Evolutionary conservation across 2,113 vertebrate genomes (phyloP), one percentile per base, ranked within the genome.

Genomic region (Tautogolabrus adspersus): DNA sequence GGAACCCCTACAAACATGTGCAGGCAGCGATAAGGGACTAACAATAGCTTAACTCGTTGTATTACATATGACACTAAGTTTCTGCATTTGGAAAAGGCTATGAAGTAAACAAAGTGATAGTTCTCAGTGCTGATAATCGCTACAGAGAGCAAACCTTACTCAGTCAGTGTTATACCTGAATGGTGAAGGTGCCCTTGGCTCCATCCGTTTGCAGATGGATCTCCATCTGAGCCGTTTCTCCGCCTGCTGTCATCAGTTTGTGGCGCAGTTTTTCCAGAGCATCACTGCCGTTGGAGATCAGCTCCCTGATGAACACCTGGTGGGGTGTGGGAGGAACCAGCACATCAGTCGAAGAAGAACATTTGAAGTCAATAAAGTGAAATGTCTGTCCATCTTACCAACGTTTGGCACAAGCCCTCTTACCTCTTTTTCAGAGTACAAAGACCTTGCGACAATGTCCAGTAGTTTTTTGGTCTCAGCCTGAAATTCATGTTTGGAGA

Each of bases 401-500:
- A 4, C 19, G 3, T 12, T 3, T 21, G 2, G 8, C 23, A 6
- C 30, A 15, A 37, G 30, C n/a, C 1, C 13, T 49, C 58, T 67
- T 67, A 99, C 98, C 96, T 99, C 98, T 87, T 99, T 99, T 89
- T 99, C 98, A 0, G 98, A 99, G 91, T 99, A 99, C 82, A 99
- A 87, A 5, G 98, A 99, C 46, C 95, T 91, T 56, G 98, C 97
- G 66, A 99, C 98, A 13, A 99, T 99, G 81, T 99, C 97, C 93
- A 99, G 85, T 66, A 99, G 95, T 77, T 99, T 97, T 92, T 97
- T 98, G 0, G 97, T 99, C 90, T 99, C 97, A 23, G 98, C 98
- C 90, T 99, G 96, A 88, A 99, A 99, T 83, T 99, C 96, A 11
- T 99, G 96, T 87, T 96, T 96, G 77, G 96, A 96, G 62, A 83